Percentiles rank a stretch among this genome's conserved stretches.
Conservation (phyloP, 2,113 vertebrate genomes). For the Aphyosemion australe region DNA sequence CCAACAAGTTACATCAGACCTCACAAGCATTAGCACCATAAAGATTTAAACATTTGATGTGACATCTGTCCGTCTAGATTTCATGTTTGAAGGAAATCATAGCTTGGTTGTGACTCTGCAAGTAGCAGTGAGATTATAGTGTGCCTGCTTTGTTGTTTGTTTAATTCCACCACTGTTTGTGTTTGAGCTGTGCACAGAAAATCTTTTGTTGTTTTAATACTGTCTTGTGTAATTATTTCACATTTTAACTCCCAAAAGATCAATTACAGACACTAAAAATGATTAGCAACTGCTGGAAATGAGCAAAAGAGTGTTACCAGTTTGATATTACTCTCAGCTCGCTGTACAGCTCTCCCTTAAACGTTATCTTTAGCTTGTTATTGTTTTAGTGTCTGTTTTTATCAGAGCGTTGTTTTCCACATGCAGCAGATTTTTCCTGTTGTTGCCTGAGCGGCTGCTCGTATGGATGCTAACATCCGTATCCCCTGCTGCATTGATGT, state of each 20-base stretch:
- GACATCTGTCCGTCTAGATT: constrained; percentile 30
- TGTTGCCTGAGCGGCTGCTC: constrained; percentile 20
- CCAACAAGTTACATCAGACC: constrained; percentile 1
- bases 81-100: constrained; percentile 19
- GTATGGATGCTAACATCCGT: constrained; percentile 11
- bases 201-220: neutral
- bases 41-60: constrained; percentile 10
- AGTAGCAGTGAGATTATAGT: neutral
- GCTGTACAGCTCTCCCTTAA: too few species aligned
- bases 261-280: neutral
- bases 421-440: constrained; percentile 21
- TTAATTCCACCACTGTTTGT: neutral
- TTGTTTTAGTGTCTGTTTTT: neutral
- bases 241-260: neutral
- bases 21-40: constrained; percentile 1
- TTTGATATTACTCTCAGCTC: neutral
- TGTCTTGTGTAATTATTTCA: neutral
- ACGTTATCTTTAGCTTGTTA: too few species aligned
- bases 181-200: neutral
- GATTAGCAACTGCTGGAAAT: neutral
- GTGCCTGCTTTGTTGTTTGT: too few species aligned
- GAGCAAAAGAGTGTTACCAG: neutral
- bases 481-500: constrained; percentile 50
- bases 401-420: neutral
- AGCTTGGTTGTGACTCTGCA: constrained; percentile 10